A percentile compares a stretch with the other conserved stretches of the same genome.
Evolutionary conservation across 2,113 vertebrate species (phyloP).

Genomic region (Aleadryas rufinucha): DNA sequence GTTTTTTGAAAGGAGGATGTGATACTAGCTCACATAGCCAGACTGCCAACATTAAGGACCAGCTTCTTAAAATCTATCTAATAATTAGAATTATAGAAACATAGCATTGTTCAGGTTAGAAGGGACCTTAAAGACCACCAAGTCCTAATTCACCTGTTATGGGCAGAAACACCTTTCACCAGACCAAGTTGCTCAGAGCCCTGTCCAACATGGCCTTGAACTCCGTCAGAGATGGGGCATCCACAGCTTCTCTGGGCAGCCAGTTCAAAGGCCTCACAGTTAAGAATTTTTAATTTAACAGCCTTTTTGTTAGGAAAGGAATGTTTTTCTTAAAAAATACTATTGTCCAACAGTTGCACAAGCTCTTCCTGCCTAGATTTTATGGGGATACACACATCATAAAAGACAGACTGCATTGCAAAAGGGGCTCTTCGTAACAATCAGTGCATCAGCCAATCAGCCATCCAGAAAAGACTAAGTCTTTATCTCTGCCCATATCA

Average conservation of each 20-base stretch:
- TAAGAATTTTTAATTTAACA: not conserved
- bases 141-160: fast-evolving
- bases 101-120: not conserved
- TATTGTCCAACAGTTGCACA: not conserved
- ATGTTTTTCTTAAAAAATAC: not conserved
- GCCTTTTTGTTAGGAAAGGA: not conserved
- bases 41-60: not conserved
- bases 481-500: not conserved
- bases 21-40: not conserved
- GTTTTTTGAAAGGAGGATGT: not conserved
- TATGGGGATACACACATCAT: fast-evolving
- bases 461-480: not conserved
- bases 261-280: fast-evolving
- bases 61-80: not conserved
- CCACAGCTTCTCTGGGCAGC: not conserved
- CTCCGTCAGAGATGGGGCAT: not conserved
- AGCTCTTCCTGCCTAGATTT: not conserved
- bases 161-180: not conserved
- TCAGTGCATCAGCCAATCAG: not conserved
- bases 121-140: not conserved
- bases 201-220: not conserved
- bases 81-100: not conserved
- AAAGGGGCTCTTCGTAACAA: not conserved
- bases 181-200: not conserved
- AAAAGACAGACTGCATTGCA: not conserved